Conservation (phyloP, 2,797 vertebrate genomes). For the Eospalax fontanierii region DNA sequence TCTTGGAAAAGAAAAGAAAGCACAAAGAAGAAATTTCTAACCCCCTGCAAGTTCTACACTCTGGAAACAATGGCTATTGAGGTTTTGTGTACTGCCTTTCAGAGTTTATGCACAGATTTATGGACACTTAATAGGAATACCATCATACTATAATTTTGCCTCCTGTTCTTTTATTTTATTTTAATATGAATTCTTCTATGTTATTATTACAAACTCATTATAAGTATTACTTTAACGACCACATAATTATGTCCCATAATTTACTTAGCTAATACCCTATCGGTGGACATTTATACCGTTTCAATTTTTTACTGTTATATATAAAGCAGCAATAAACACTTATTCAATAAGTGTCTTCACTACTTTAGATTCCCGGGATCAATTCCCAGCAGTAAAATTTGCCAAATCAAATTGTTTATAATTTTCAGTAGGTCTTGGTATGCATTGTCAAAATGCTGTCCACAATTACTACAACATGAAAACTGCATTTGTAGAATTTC, state of each 20-base stretch:
- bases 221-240: conserved; percentile 59
- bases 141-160: not conserved
- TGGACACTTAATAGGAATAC: not conserved
- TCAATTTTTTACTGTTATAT: not conserved
- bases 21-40: not conserved
- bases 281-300: conserved; percentile 8
- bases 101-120: not conserved
- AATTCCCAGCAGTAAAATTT: conserved; percentile 19
- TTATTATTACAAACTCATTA: conserved; percentile 61
- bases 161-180: conserved; percentile 55
- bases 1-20: conserved; percentile 52
- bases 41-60: not conserved
- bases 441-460: not conserved
- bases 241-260: conserved; percentile 39
- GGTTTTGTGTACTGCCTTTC: not conserved
- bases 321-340: not conserved
- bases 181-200: conserved; percentile 56
- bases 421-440: not conserved
- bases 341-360: not conserved
- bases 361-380: not conserved
- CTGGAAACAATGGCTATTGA: not conserved
- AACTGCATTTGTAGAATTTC: not conserved
- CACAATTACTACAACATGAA: not conserved
- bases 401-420: not conserved
- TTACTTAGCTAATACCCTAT: conserved; percentile 41